Evolutionary conservation across 1,140 invertebrate genomes (phyloP), one percentile per base, ranked within the genome.

Genomic region (Caerostris extrusa): DNA sequence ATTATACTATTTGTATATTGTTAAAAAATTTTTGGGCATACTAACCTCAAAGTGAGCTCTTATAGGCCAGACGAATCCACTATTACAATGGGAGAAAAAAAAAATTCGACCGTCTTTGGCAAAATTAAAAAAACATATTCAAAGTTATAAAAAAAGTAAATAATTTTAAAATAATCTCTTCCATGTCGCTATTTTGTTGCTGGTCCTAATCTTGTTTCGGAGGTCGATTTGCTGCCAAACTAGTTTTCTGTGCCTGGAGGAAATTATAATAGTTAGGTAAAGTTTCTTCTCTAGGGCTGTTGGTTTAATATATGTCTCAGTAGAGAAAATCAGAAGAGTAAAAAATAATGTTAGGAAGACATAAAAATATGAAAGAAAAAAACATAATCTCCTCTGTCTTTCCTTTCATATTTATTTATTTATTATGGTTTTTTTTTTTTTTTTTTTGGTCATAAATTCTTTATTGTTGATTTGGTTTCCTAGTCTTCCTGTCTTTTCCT

Each of bases 171-270:
- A 83, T 7, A 83, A 19, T 34, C 53, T 0, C 56, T 83, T 64
- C 14, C 82, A 34, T 57, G 82, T 57, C 82, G 57, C 53, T 83
- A 83, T 10, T 83, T 83, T 83, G 56, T 83, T 56, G 82, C 81
- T 56, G 12, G 6, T 57, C 53, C 56, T 56, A 83, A 83, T 83
- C 82, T 83, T 56, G 82, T 83, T 58, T 8, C 82, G 12, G 17
- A 17, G 56, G 3, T 60, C 34, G 17, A 19, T n/a, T 85, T 85
- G 56, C 56, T 50, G 3, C 55, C 53, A 85, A 85, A 85, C 83
- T 85, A 85, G 83, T 85, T 85, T 85, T 85, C 55, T 19, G 6
- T 85, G 83, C 83, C 83, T 85, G 7, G 12, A 85, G 83, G 56
- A 58, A n/a, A 34, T n/a, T 85, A 34, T 12, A 12, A 34, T 85